phyloP scores from a whole-genome alignment of 2,113 vertebrate species.

The Hippocampus comes region DNA sequence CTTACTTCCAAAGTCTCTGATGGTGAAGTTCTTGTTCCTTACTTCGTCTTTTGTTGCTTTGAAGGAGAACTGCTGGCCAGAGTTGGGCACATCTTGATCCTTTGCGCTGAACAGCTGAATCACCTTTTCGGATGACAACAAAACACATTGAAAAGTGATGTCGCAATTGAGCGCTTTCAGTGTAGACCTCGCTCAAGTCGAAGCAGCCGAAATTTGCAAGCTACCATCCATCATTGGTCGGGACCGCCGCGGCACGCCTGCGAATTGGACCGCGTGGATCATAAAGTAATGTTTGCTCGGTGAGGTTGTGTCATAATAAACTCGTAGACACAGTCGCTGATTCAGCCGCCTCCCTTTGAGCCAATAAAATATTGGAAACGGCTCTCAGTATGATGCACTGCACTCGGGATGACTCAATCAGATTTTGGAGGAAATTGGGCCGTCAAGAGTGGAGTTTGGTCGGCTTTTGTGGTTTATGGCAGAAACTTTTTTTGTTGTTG shows the following conservation, averaged over 20 bases:
- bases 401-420: not conserved
- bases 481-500: not conserved
- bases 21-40: conserved; percentile 91
- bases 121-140: conserved; percentile 69
- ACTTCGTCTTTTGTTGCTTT: conserved; percentile 80
- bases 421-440: not conserved
- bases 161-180: not conserved
- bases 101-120: conserved; percentile 87
- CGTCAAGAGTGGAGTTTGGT: not conserved
- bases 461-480: not conserved
- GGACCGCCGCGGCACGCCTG: not conserved
- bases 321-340: not conserved
- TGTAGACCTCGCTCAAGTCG: not conserved
- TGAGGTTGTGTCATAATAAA: not conserved
- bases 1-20: conserved; percentile 96
- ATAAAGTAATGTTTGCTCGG: not conserved
- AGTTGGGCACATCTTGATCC: conserved; percentile 85
- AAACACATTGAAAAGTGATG: not conserved
- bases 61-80: conserved; percentile 90
- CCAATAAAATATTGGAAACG: not conserved
- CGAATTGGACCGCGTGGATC: not conserved
- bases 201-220: not conserved
- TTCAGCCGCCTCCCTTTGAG: not conserved
- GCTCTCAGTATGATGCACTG: not conserved
- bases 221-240: not conserved